A percentile compares a stretch with the other conserved stretches of the same genome.
Conservation (phyloP, 2,888 invertebrate species). For the Spisula solida region DNA sequence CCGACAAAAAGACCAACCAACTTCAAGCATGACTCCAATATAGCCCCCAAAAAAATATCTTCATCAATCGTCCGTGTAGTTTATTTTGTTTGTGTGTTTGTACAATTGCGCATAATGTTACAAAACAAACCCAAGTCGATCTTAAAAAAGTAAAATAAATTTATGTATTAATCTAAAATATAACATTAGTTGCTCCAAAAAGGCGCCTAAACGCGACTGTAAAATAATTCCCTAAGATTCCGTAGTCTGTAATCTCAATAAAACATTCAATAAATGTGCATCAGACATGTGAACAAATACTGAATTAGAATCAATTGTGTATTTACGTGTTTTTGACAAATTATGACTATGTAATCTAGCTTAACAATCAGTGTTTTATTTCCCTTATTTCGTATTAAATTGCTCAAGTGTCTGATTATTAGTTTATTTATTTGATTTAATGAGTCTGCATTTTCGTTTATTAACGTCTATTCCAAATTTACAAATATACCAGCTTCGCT, state of each 20-base stretch:
- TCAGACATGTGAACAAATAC: not conserved
- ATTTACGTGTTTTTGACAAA: not conserved
- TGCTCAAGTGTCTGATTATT: too few relatives aligned
- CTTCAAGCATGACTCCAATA: too few relatives aligned
- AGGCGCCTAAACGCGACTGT: not conserved
- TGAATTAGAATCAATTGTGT: not conserved
- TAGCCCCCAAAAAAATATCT: too few relatives aligned
- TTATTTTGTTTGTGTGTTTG: not conserved
- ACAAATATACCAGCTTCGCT: too few relatives aligned
- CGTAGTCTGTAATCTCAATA: not conserved
- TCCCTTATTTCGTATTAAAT: too few relatives aligned
- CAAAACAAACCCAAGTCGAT: not conserved
- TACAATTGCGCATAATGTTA: too few relatives aligned
- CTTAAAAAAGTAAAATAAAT: not conserved
- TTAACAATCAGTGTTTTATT: too few relatives aligned
- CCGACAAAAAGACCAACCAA: too few relatives aligned
- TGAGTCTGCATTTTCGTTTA: too few relatives aligned
- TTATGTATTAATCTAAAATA: not conserved
- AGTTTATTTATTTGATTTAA: too few relatives aligned
- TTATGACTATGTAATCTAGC: too few relatives aligned
- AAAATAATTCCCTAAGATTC: not conserved
- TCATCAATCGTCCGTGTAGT: not conserved
- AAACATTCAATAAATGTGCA: not conserved
- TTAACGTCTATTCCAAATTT: too few relatives aligned
- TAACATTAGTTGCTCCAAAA: not conserved